phyloP scores from a whole-genome alignment of 1,140 invertebrate genomes.

The Olivierus martensii region DNA sequence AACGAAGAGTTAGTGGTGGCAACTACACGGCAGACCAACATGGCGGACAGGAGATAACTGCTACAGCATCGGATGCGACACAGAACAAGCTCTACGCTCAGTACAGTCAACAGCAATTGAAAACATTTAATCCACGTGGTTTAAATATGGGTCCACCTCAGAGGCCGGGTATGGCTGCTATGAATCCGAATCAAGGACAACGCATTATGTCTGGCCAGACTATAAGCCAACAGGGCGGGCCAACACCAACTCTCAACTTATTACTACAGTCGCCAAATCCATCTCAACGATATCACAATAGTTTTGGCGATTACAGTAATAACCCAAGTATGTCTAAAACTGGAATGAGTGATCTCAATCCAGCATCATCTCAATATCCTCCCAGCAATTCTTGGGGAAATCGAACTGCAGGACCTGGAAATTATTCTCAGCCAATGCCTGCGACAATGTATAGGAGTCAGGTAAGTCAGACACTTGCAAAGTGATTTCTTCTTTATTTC shows the following conservation, averaged over 20 bases:
- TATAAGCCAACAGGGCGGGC: conserved; percentile 52
- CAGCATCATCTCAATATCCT: conserved; percentile 6
- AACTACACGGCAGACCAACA: conserved; percentile 10
- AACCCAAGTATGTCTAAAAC: conserved; percentile 3
- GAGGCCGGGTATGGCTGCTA: conserved; percentile 1
- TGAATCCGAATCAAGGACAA: conserved; percentile 28
- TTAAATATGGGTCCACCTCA: background rate
- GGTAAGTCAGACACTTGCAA: conserved; percentile 1
- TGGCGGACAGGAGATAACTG: conserved; percentile 7
- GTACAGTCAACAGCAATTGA: conserved; percentile 12
- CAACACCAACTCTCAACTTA: conserved; percentile 80
- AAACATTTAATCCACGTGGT: background rate
- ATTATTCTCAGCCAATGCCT: conserved; percentile 11
- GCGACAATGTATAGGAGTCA: conserved; percentile 15
- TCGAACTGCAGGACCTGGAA: background rate
- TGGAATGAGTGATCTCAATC: conserved; percentile 5
- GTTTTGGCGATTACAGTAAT: conserved; percentile 21
- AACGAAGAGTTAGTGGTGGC: background rate
- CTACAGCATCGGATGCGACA: conserved; percentile 5
- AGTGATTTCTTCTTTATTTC: too few species aligned
- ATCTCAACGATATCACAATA: conserved; percentile 28
- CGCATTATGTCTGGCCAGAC: conserved; percentile 45
- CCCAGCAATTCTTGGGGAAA: conserved; percentile 12
- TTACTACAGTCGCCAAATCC: conserved; percentile 63
- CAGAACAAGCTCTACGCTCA: conserved; percentile 13